Base-by-base conservation (phyloP, 2,797 vertebrate genomes). In the Strix occidentalis region DNA sequence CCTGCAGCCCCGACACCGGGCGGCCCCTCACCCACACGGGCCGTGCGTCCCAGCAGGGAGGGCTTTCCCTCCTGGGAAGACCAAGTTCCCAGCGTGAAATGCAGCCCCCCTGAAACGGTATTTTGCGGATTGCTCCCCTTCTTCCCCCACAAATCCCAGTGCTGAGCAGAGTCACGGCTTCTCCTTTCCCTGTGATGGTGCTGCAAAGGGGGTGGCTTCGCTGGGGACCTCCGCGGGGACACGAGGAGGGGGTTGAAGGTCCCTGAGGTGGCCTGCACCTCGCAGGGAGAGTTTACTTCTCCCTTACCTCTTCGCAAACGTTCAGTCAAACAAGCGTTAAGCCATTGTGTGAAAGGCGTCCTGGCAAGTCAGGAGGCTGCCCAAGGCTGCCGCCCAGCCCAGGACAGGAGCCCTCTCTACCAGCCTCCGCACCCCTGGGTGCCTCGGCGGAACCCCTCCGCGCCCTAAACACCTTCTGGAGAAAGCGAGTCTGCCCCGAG, bases 181-280 rank as follows among this genome's bases (percentile, higher is more conserved):
- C 63, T 70, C 33, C 57, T 80, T 74, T 37, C 39, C 50, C 39
- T 11, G 23, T 9, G 28, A 29, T 14, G 64, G 54, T 29, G n/a
- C 45, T 80, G n/a, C 39, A 17, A 17, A 39, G 45, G 51, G 25
- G 19, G 41, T 33, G 43, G 45, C 51, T 68, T 20, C 2, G 1
- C 15, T 80, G 64, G 28, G 24, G 24, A 64, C 23, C 21, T 29
- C n/a, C 3, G 5, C 5, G 5, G n/a, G 28, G 33, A 48, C 89
- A 97, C 79, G 92, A 39, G 84, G 97, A 97, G 74, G 97, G 98
- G 74, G 78, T 96, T 66, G 97, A 98, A 79, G 96, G 96, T 69
- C 16, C 95, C 98, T 65, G 97, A 98, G 97, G 97, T 98, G 41
- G 35, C 69, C 64, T 83, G 16, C 25, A 25, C 26, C 43, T 77